These are phyloP conservation scores for Acanthosoma haemorrhoidale DNA, from an alignment of 2,888 invertebrate genomes.

Conservation along the genomic window DNA sequence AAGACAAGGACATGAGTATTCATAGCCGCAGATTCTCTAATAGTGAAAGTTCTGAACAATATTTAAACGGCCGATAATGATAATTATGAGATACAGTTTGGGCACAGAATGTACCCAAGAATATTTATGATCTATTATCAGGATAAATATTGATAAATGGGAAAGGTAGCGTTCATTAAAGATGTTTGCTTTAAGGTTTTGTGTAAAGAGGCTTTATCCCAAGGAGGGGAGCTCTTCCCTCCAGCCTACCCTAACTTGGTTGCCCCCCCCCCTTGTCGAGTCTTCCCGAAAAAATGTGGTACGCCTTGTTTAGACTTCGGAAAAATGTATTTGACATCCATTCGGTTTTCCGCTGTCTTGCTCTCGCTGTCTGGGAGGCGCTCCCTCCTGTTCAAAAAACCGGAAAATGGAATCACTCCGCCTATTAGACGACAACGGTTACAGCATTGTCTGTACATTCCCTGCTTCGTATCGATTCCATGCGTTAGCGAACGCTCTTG, in stretches of 20 bases:
- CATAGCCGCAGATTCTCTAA: too few species aligned
- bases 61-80: neutral
- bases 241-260: neutral
- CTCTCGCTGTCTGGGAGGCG: neutral
- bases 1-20: too few species aligned
- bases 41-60: too few species aligned
- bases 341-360: neutral
- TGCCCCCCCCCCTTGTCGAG: neutral
- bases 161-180: constrained; percentile 24
- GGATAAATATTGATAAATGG: constrained; percentile 27
- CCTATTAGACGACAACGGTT: neutral
- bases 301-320: constrained; percentile 15
- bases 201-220: constrained; percentile 23
- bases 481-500: neutral
- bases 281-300: neutral
- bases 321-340: constrained; percentile 15
- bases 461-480: neutral
- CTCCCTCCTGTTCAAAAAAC: neutral
- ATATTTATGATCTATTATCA: constrained; percentile 28
- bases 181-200: constrained; percentile 26
- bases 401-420: constrained; percentile 1
- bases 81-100: constrained; percentile 19
- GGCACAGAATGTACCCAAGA: constrained; percentile 22
- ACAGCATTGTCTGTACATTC: neutral
- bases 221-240: neutral